Evolutionary conservation across 2,113 vertebrate species (phyloP).

Genomic region (Daubentonia madagascariensis): DNA sequence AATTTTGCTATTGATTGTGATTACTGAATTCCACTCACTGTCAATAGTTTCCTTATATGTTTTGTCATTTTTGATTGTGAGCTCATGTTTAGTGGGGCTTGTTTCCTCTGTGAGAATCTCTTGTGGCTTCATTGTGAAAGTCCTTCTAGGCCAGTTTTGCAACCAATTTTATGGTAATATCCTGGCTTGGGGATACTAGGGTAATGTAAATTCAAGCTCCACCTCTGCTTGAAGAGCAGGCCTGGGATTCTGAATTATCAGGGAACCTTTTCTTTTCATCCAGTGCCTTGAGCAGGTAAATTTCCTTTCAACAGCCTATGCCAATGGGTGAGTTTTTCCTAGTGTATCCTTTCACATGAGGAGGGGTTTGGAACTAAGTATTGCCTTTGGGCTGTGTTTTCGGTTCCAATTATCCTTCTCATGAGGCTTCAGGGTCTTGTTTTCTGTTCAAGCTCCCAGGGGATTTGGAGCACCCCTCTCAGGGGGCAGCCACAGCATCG

Average conservation of each 20-base stretch:
- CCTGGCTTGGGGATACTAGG: neutral
- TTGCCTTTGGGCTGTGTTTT: neutral
- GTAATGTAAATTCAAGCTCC: neutral
- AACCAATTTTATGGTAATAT: neutral
- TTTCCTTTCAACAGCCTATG: neutral
- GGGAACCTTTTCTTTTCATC: neutral
- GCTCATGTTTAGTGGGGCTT: neutral
- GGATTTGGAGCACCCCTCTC: neutral
- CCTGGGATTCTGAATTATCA: neutral
- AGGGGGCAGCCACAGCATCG: neutral
- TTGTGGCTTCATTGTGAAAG: slow-evolving; percentile 2
- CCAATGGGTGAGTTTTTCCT: neutral
- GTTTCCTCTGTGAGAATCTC: neutral
- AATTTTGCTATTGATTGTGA: neutral
- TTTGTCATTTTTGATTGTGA: neutral
- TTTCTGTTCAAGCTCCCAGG: neutral
- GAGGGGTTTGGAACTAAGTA: neutral
- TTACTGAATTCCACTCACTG: neutral
- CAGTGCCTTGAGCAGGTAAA: neutral
- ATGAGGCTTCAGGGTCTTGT: neutral
- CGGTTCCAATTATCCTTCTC: neutral
- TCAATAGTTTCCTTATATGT: neutral
- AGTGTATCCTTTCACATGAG: neutral
- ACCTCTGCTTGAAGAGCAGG: neutral
- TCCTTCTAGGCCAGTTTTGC: neutral